These are phyloP conservation scores for Octodon degus DNA, from an alignment of 2,113 vertebrate genomes.

Conservation along the genomic window DNA sequence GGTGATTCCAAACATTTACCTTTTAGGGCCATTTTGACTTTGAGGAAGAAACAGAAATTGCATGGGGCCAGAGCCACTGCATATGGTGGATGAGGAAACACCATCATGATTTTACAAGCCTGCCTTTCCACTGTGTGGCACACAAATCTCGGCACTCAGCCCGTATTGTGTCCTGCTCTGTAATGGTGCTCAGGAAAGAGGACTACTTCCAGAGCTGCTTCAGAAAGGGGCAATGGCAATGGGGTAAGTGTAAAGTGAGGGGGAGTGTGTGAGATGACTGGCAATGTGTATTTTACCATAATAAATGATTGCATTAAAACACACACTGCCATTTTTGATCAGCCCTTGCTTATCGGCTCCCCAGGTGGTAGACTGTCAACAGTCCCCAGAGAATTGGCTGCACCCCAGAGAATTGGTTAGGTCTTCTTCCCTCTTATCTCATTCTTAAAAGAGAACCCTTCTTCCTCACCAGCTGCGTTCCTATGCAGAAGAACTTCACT, in stretches of 20 bases:
- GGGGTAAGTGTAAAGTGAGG: neutral
- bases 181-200: neutral
- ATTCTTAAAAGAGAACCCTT: neutral
- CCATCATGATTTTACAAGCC: neutral
- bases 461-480: neutral
- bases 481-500: neutral
- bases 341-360: neutral
- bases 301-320: neutral
- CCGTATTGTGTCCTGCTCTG: neutral
- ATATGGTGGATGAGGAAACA: neutral
- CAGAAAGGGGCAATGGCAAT: neutral
- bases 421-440: neutral
- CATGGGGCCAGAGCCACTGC: neutral
- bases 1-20: neutral
- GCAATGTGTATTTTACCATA: neutral
- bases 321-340: neutral
- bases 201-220: neutral
- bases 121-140: neutral
- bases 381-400: neutral
- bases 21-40: neutral
- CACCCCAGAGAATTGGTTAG: neutral
- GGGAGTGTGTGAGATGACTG: neutral
- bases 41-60: neutral
- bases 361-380: neutral
- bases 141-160: neutral